Base-by-base conservation (phyloP, 2,797 vertebrate genomes). In the Gadopsis bispinosus region DNA sequence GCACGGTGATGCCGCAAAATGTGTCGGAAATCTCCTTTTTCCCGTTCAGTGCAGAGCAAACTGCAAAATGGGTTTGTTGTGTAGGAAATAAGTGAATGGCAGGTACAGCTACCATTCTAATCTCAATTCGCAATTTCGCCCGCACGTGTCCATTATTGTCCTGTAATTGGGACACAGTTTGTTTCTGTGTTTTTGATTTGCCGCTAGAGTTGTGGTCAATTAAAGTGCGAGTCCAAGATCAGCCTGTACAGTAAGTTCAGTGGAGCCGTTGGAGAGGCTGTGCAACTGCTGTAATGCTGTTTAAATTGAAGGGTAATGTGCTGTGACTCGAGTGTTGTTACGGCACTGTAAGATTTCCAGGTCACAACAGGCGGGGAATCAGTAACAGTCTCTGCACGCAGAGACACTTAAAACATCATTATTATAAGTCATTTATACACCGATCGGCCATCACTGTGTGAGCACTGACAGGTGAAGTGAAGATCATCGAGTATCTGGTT, bases 281-380 rank as follows among this genome's bases (percentile, higher is more conserved):
- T 70, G 41, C 64, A 31, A 2, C 79, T 13, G 55, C 73, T 3
- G 20, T 58, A 59, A 72, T 55, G 50, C 33, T 64, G 50, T 67
- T 60, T 66, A 69, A 78, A 81, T 58, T 53, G 55, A 41, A 69
- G 63, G 70, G 16, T 73, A 83, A 80, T 75, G 68, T 75, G 63
- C 76, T 79, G 73, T 48, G 77, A 79, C 82, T 19, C 4, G 0
- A 41, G 53, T 33, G 67, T 77, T 72, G 75, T 66, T 65, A 69
- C 61, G 41, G 55, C 17, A 11, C 74, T 0, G 22, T 7, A 41
- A 31, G 39, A 12, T 45, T 37, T n/a, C 3, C 12, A 0, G 1
- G 35, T 22, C 31, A 10, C 1, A 19, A 1, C 6, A n/a, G 45
- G 29, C 2, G 20, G 20, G 29, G 53, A 53, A 3, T 5, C 22